These are phyloP conservation scores for Apodemus speciosus DNA, from an alignment of 2,113 vertebrate genomes.

Conservation along the genomic window DNA sequence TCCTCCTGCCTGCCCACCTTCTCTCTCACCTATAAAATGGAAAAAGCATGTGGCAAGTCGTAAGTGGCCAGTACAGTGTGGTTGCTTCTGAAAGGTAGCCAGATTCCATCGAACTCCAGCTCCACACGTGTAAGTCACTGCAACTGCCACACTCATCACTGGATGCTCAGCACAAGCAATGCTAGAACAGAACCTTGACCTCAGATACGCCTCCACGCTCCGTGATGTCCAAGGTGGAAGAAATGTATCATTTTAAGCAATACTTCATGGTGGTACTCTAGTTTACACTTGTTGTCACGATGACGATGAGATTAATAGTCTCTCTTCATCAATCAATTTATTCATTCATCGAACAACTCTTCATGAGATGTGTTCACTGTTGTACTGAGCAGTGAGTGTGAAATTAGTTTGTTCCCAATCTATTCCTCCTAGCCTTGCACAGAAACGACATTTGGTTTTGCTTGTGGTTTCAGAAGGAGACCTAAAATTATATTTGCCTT, in stretches of 20 bases:
- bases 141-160: background rate
- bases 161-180: background rate
- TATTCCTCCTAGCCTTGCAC: constrained; percentile 59
- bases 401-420: constrained; percentile 51
- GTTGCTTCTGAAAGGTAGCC: background rate
- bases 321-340: constrained; percentile 11
- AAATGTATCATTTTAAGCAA: background rate
- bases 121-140: too few relatives aligned
- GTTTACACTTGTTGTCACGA: background rate
- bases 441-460: constrained; percentile 67
- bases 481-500: constrained; percentile 76
- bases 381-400: background rate
- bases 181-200: background rate
- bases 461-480: constrained; percentile 70
- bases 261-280: background rate
- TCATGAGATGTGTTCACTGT: background rate
- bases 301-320: constrained; percentile 33
- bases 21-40: background rate
- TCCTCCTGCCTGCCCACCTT: too few relatives aligned
- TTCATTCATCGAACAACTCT: background rate
- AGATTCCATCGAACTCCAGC: background rate
- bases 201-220: background rate
- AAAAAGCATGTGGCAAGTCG: background rate
- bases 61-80: background rate
- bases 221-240: background rate